Conservation (phyloP, 1,140 invertebrate species). For the Aculops lycopersici region DNA sequence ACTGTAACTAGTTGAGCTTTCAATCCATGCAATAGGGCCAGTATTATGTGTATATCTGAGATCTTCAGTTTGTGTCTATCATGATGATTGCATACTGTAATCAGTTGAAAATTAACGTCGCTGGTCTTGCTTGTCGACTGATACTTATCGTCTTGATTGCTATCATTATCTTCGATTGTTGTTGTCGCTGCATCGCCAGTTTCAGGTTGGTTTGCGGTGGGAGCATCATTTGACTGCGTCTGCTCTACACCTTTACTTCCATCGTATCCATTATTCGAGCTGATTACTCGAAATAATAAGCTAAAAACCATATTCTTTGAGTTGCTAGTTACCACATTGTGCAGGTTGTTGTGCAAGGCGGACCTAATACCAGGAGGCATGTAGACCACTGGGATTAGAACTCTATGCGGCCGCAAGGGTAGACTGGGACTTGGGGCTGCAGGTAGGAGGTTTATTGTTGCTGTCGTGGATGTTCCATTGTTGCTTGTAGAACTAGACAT, state of each 20-base stretch:
- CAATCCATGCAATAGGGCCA: constrained; percentile 4
- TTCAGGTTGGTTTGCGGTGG: background rate
- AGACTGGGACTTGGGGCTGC: too few species aligned
- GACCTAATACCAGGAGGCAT: constrained; percentile 3
- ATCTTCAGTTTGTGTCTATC: constrained; percentile 5
- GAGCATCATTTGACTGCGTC: background rate
- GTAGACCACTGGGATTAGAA: constrained; percentile 5
- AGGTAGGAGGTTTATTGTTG: background rate
- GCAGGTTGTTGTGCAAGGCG: constrained; percentile 4
- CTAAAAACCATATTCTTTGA: constrained; percentile 3
- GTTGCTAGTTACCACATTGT: background rate
- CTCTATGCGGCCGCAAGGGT: constrained; percentile 1
- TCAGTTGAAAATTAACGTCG: constrained; percentile 1
- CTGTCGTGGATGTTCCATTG: background rate
- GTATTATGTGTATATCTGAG: constrained; percentile 7
- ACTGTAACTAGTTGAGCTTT: constrained; percentile 5
- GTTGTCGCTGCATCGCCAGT: background rate
- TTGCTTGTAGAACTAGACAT: too few species aligned
- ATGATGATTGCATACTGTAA: constrained; percentile 6
- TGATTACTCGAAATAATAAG: constrained; percentile 1
- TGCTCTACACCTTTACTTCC: background rate
- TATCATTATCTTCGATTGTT: too few species aligned
- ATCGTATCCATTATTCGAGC: background rate
- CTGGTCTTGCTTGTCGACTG: background rate
- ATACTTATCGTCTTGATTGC: background rate